A percentile compares a stretch with the other conserved stretches of the same genome.
Conservation (phyloP, 1,140 invertebrate species). For the Panagrolaimus sp. region DNA sequence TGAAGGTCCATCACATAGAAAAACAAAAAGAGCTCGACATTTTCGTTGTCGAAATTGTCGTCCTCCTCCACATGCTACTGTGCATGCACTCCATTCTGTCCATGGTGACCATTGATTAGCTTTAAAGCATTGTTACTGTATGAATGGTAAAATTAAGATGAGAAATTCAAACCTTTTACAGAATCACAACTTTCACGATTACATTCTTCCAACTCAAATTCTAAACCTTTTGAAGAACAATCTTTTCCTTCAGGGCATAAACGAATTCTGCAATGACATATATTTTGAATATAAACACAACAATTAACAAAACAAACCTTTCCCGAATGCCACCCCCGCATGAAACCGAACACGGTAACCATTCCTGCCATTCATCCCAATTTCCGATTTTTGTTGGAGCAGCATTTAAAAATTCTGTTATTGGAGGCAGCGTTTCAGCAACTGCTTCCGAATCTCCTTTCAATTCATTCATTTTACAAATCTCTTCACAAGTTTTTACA, state of each 20-base stretch:
- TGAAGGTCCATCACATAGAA: slow-evolving; percentile 65
- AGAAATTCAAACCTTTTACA: slow-evolving; percentile 6
- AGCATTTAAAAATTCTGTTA: no score
- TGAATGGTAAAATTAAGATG: not conserved
- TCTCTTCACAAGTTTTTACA: not conserved
- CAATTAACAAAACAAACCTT: slow-evolving; percentile 4
- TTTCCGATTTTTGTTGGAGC: not conserved
- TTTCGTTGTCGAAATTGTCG: slow-evolving; percentile 68
- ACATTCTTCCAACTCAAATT: slow-evolving; percentile 36
- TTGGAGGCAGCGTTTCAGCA: not conserved
- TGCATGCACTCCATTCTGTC: slow-evolving; percentile 66
- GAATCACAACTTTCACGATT: slow-evolving; percentile 26
- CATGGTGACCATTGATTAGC: slow-evolving; percentile 17
- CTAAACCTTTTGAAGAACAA: slow-evolving; percentile 26
- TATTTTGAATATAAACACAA: slow-evolving; percentile 8
- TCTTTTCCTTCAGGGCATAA: slow-evolving; percentile 26
- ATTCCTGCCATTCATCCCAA: slow-evolving; percentile 28
- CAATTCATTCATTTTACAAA: not conserved
- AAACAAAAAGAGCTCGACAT: slow-evolving; percentile 61
- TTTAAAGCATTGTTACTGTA: not conserved
- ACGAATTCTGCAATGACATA: slow-evolving; percentile 3
- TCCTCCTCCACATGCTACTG: slow-evolving; percentile 72
- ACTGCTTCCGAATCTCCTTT: not conserved
- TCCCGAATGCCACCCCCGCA: slow-evolving; percentile 26
- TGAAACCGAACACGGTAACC: slow-evolving; percentile 29